Conservation (phyloP, 2,888 invertebrate species). For the Alentia gelatinosa region DNA sequence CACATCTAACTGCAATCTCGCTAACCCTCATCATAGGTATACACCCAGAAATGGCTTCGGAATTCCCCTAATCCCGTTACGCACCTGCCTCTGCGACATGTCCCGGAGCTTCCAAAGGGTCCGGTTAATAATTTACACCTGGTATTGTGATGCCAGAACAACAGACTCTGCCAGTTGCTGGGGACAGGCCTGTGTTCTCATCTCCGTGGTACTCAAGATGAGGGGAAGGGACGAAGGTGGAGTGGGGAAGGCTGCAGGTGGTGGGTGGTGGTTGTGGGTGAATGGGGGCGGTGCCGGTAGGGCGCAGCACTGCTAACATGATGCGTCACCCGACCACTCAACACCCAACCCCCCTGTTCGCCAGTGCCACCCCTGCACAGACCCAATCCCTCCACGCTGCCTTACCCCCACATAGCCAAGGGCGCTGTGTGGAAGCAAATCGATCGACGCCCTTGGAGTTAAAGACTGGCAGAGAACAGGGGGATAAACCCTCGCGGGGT, state of each 20-base stretch:
- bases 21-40: not conserved
- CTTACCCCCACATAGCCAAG: not conserved
- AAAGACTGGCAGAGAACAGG: not conserved
- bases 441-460: constrained; percentile 5
- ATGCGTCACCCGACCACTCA: not conserved
- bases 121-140: not conserved
- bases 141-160: not conserved
- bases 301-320: not conserved
- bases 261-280: not conserved
- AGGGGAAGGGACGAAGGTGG: not conserved
- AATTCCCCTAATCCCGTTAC: not conserved
- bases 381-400: not conserved
- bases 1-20: not conserved
- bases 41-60: not conserved
- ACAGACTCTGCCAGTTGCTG: not conserved
- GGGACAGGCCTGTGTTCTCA: not conserved
- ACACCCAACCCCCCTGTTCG: not conserved
- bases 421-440: not conserved
- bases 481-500: not conserved
- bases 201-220: no score
- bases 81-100: not conserved
- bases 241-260: not conserved
- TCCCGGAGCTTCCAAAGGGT: not conserved
- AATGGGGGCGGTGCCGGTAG: not conserved
- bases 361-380: not conserved